phyloP scores from a whole-genome alignment of 2,888 invertebrate species.

The Apotomis betuletana region DNA sequence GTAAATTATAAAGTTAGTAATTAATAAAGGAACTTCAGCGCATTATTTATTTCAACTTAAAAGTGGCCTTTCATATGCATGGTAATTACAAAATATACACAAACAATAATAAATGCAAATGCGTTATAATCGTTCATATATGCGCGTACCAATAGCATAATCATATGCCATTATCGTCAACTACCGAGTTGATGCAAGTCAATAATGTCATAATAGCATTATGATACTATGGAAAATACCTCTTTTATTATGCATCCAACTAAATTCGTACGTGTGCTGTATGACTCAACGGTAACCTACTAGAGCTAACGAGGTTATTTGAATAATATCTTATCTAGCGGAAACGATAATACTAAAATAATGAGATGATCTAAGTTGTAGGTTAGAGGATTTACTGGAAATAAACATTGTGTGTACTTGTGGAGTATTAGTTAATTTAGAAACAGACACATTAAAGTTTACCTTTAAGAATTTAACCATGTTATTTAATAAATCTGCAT shows the following conservation, averaged over 20 bases:
- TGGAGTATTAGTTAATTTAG: slow-evolving; percentile 1
- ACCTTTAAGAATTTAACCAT: background rate
- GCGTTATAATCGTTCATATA: background rate
- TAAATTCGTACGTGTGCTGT: background rate
- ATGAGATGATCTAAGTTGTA: slow-evolving; percentile 23
- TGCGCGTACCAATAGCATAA: background rate
- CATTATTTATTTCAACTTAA: no score
- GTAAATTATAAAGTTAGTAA: no score
- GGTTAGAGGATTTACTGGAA: slow-evolving; percentile 4
- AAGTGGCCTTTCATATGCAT: no score
- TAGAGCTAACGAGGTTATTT: slow-evolving; percentile 6
- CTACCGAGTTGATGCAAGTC: background rate
- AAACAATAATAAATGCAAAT: background rate
- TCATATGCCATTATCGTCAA: background rate
- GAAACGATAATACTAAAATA: slow-evolving; percentile 33
- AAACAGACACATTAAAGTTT: background rate
- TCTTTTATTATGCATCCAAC: slow-evolving; percentile 1
- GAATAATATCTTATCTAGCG: slow-evolving; percentile 27
- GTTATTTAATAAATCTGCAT: slow-evolving; percentile 12
- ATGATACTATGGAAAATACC: slow-evolving; percentile 17
- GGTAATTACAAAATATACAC: no score
- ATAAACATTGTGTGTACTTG: slow-evolving; percentile 10
- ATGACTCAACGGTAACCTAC: slow-evolving; percentile 23
- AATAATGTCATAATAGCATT: slow-evolving; percentile 9
- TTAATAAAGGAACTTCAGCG: no score